These are phyloP conservation scores for Eulemur rubriventer DNA, from an alignment of 2,797 vertebrate genomes.

Conservation along the genomic window DNA sequence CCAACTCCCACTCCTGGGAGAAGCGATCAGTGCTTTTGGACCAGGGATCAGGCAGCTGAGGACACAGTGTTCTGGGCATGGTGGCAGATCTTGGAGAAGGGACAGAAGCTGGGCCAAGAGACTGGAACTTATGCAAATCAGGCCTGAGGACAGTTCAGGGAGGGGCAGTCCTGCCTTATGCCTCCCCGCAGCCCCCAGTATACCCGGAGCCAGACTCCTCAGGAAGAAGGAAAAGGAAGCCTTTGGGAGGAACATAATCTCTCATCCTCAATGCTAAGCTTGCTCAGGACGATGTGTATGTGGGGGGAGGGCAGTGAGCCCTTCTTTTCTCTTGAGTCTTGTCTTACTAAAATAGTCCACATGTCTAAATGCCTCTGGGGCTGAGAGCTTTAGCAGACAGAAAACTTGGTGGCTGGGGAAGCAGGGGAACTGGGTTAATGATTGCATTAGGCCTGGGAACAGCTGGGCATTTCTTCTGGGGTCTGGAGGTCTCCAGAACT, in stretches of 20 bases:
- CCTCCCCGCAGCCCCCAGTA: background rate
- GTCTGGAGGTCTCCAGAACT: background rate
- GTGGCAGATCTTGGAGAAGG: conserved; percentile 48
- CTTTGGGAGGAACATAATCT: background rate
- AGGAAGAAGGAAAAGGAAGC: background rate
- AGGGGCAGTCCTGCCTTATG: background rate
- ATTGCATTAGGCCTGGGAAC: background rate
- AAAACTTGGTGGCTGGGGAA: conserved; percentile 41
- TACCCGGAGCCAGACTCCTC: background rate
- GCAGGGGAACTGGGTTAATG: conserved; percentile 41
- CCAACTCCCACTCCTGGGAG: conserved; percentile 72
- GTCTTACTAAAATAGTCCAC: conserved; percentile 20
- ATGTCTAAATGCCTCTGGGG: background rate
- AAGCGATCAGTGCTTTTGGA: conserved; percentile 78
- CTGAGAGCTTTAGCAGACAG: conserved; percentile 19
- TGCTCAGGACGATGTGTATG: background rate
- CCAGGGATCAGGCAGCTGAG: conserved; percentile 59
- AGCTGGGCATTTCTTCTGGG: background rate
- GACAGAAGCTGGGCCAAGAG: conserved; percentile 76
- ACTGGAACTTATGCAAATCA: conserved; percentile 84
- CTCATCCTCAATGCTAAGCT: background rate
- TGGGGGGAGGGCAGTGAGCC: background rate
- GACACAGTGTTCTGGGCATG: background rate
- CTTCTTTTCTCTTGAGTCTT: background rate
- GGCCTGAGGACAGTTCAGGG: conserved; percentile 51